phyloP scores from a whole-genome alignment of 30 jellyfish, hydroid and myxozoan species.

The Rhopilema esculentum region DNA sequence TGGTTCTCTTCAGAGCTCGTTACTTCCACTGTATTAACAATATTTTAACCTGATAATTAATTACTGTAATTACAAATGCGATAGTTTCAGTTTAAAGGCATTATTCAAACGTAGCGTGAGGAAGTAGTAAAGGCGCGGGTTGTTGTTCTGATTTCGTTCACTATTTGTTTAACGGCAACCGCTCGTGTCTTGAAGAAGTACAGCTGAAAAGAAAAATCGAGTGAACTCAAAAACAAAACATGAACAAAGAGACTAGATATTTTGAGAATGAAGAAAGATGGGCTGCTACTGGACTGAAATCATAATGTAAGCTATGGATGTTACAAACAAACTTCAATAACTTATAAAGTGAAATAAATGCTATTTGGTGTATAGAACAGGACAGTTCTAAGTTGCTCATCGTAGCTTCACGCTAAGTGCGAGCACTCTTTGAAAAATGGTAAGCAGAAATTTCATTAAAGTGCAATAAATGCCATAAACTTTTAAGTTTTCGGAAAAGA shows the following conservation, averaged over 20 bases:
- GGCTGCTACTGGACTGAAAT: too few relatives aligned
- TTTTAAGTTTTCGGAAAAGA: too few relatives aligned
- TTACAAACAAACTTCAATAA: background rate
- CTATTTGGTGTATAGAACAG: background rate
- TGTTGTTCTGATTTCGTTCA: background rate
- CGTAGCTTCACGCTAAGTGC: too few relatives aligned
- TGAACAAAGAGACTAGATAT: background rate
- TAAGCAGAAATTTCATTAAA: too few relatives aligned
- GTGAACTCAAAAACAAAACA: background rate
- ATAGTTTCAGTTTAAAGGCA: background rate
- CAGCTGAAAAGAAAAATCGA: constrained; percentile 28
- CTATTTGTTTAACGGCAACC: background rate
- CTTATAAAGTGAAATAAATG: background rate
- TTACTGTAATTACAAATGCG: background rate
- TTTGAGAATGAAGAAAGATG: background rate
- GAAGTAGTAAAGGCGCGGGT: too few relatives aligned
- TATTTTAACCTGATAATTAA: background rate
- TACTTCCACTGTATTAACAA: too few relatives aligned
- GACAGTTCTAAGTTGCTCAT: too few relatives aligned
- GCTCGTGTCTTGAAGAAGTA: constrained; percentile 60
- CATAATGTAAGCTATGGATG: too few relatives aligned
- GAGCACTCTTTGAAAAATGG: too few relatives aligned
- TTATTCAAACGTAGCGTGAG: too few relatives aligned
- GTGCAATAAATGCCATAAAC: too few relatives aligned
- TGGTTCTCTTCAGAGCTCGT: too few relatives aligned